Percentiles rank a stretch among this genome's conserved stretches.
These are phyloP conservation scores for Trachythela sp. DNA, from an alignment of 64 coral and sea anemone genomes.

Conservation along the genomic window DNA sequence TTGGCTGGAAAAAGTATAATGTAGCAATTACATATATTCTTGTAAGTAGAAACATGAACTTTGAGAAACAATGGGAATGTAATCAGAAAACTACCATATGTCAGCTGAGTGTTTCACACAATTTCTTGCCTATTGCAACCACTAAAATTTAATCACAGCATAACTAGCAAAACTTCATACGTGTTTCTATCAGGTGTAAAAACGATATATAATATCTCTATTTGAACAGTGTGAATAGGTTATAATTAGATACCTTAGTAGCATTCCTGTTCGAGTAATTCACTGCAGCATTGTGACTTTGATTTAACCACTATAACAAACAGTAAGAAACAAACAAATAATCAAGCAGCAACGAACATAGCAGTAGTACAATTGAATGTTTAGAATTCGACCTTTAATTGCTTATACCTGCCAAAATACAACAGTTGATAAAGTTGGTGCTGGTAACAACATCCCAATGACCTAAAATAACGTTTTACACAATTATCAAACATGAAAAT, in stretches of 20 bases:
- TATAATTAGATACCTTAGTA: slow-evolving; percentile 47
- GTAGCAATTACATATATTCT: no score
- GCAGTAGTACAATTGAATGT: background rate
- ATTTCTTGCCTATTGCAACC: no score
- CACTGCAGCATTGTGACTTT: slow-evolving; percentile 94
- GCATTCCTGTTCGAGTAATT: slow-evolving; percentile 97
- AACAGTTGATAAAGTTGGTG: slow-evolving; percentile 80
- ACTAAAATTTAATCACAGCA: no score
- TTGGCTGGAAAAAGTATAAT: slow-evolving; percentile 47
- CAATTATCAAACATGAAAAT: background rate
- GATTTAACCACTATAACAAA: slow-evolving; percentile 81
- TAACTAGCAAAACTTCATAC: background rate
- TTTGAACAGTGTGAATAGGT: background rate
- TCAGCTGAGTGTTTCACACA: no score
- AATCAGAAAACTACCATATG: no score
- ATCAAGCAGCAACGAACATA: background rate
- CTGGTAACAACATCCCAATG: slow-evolving; percentile 82
- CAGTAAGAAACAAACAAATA: background rate
- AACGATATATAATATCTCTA: background rate
- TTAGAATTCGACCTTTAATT: background rate
- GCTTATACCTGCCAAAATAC: slow-evolving; percentile 95
- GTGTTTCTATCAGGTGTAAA: no score
- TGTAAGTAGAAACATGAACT: no score
- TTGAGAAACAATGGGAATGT: no score
- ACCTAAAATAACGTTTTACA: slow-evolving; percentile 48